A percentile compares a stretch with the other conserved stretches of the same genome.
Conservation (phyloP, 2,113 vertebrate genomes). For the Chionis minor region DNA sequence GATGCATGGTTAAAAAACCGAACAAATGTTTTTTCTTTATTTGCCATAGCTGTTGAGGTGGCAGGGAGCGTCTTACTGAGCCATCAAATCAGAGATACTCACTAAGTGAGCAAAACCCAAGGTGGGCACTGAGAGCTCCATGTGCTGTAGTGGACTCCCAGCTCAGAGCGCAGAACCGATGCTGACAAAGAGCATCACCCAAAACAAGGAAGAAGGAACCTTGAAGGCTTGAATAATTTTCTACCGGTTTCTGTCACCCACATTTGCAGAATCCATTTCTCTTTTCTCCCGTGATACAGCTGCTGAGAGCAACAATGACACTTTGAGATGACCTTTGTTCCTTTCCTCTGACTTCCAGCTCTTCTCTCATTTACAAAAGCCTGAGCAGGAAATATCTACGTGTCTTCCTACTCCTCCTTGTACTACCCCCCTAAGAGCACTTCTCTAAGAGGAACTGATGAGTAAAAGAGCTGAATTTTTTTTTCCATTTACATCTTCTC, state of each 20-base stretch:
- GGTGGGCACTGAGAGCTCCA: background rate
- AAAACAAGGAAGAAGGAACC: background rate
- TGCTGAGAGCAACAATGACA: background rate
- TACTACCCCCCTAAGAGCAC: background rate
- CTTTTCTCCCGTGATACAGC: background rate
- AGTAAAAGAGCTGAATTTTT: background rate
- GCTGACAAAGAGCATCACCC: background rate
- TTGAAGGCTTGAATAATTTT: background rate
- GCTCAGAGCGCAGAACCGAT: background rate
- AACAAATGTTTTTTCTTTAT: background rate
- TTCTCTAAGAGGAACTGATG: background rate
- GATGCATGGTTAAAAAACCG: background rate
- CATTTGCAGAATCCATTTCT: background rate
- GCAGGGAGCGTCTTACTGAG: background rate
- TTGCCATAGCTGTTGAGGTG: fast-evolving
- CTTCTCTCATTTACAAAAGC: background rate
- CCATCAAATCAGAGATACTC: background rate
- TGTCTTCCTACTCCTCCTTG: background rate
- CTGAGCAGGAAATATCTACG: background rate
- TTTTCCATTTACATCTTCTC: background rate
- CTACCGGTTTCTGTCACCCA: background rate
- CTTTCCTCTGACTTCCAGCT: background rate
- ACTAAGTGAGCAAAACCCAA: background rate
- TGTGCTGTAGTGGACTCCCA: background rate
- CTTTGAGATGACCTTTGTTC: background rate